Percentiles rank a stretch among this genome's conserved stretches.
phyloP scores from a whole-genome alignment of 2,113 vertebrate genomes.

The Dasyurus viverrinus region DNA sequence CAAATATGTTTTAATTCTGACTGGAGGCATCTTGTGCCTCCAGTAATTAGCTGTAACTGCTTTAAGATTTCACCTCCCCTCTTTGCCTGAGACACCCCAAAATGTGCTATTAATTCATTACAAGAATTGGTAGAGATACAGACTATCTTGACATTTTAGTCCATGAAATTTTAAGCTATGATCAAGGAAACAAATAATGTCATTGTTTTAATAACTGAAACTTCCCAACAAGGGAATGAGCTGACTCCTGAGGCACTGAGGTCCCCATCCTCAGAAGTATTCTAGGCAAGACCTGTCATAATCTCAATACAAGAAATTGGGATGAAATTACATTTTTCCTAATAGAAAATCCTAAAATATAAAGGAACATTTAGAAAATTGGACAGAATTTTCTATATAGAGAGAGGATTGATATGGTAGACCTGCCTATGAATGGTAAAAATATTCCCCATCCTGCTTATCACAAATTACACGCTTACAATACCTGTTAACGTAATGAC shows the following conservation, averaged over 20 bases:
- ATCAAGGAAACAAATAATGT: background rate
- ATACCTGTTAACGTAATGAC: conserved; percentile 85
- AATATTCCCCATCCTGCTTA: conserved; percentile 80
- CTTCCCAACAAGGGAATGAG: background rate
- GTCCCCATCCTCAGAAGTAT: background rate
- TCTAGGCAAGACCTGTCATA: background rate
- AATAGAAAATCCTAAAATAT: conserved; percentile 71
- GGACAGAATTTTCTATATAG: conserved; percentile 41
- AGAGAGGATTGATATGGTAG: conserved; percentile 60
- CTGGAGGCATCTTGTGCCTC: background rate
- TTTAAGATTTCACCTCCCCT: background rate
- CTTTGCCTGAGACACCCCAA: background rate
- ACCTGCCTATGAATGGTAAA: conserved; percentile 84
- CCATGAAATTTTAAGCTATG: background rate
- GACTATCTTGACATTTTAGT: background rate
- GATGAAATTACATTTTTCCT: background rate
- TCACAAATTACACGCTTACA: conserved; percentile 81
- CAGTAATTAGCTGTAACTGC: background rate
- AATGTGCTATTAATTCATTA: background rate
- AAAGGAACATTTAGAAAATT: conserved; percentile 78
- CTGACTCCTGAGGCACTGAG: background rate
- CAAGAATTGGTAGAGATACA: background rate
- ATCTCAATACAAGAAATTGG: background rate
- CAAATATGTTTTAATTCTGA: background rate
- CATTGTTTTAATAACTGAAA: background rate